Conservation (phyloP, 37 sponge, comb jelly and placozoan species). For the Chondrosia reniformis region DNA sequence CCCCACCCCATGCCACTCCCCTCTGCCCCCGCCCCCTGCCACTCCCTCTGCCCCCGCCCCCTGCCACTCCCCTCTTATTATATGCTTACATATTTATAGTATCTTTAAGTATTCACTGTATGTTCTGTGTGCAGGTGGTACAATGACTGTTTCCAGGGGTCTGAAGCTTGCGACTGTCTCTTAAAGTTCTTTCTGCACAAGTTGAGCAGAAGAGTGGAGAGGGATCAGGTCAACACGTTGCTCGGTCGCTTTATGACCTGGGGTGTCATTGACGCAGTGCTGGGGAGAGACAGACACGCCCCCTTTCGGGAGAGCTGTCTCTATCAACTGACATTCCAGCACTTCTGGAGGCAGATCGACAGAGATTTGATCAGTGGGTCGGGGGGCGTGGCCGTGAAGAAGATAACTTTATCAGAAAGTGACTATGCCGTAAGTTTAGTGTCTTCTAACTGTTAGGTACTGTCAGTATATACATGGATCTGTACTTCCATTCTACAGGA, state of each 20-base stretch:
- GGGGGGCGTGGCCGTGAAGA: too few species aligned
- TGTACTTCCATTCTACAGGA: not conserved
- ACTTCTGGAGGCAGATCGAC: constrained; percentile 12
- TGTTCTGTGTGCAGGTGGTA: too few species aligned
- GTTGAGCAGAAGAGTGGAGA: not conserved
- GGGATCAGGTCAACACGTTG: not conserved
- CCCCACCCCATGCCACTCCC: too few species aligned
- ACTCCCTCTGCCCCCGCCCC: too few species aligned
- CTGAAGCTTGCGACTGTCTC: constrained; percentile 10
- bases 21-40: too few species aligned
- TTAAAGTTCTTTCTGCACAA: not conserved
- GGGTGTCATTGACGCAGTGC: constrained; percentile 8
- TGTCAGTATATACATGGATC: too few species aligned
- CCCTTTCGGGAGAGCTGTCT: constrained; percentile 6
- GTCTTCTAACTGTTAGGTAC: too few species aligned
- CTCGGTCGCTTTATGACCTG: not conserved
- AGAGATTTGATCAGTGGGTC: not conserved
- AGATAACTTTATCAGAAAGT: too few species aligned
- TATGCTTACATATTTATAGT: too few species aligned
- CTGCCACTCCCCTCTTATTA: too few species aligned
- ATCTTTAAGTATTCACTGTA: too few species aligned
- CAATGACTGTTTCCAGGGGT: constrained; percentile 15
- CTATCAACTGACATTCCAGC: constrained; percentile 8
- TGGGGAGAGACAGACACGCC: not conserved
- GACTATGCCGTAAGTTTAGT: too few species aligned